Evolutionary conservation across 2,888 invertebrate genomes (phyloP), one percentile per base, ranked within the genome.

Genomic region (Tetranychus truncatus): DNA sequence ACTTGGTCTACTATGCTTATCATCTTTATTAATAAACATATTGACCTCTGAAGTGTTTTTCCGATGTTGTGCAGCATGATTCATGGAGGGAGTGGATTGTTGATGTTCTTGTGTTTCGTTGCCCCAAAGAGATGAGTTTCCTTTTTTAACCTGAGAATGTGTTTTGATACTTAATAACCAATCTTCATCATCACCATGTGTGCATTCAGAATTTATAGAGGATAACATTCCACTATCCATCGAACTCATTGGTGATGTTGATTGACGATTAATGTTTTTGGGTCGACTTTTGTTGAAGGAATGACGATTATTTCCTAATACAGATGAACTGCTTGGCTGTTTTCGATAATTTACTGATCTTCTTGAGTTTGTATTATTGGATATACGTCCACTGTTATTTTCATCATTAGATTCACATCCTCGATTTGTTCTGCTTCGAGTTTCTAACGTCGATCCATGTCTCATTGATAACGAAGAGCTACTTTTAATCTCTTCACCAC

Each of bases 161-260:
- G 69, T 20, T 69, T 69, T 24, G 20, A 24, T 24, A 20, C 34
- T 69, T 24, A 69, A 24, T 24, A 69, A 20, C 69, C 69, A 69
- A 20, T 69, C 46, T 45, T 45, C 72, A 45, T 72, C 72, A 72
- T 44, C 72, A 18, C 15, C 20, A 20, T 72, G 44, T 18, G 72
- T 6, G 6, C 21, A 18, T 69, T 69, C 69, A 20, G 69, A 69
- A 20, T 69, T 69, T 1, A 69, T 5, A 6, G 69, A 69, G 11
- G 69, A 69, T 24, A 69, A 24, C 69, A 69, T 69, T 24, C 69
- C 69, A 69, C 69, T 69, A 21, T 69, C 69, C 69, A 69, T 24
- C 4, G 69, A 69, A 21, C 69, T 69, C 21, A 69, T 20, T 6
- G 69, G 69, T 24, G 69, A 69, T 69, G 21, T 11, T 9, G 69